Percentiles rank a stretch among this genome's conserved stretches.
Evolutionary conservation across 2,888 invertebrate species (phyloP).

Genomic region (Melinaea menophilus): DNA sequence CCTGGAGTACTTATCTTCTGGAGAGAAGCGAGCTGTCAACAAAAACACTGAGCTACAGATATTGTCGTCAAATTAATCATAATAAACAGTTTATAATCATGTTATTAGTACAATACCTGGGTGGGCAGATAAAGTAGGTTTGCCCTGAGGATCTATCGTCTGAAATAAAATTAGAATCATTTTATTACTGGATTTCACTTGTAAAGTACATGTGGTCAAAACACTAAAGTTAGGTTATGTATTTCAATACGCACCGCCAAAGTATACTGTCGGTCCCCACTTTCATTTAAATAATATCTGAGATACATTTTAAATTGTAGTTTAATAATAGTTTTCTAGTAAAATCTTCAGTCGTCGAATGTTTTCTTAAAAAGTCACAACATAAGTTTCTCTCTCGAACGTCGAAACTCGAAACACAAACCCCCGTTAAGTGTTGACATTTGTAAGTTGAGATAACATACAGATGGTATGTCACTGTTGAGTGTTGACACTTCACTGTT

Average conservation of each 20-base stretch:
- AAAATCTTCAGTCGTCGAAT: no score
- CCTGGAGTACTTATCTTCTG: constrained; percentile 95
- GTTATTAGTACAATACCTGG: constrained; percentile 76
- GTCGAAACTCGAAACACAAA: no score
- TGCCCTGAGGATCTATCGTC: constrained; percentile 87
- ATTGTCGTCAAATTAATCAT: neutral
- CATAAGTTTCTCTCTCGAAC: no score
- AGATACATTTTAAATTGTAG: constrained; percentile 59
- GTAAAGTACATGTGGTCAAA: constrained; percentile 4
- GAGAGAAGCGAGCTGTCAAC: constrained; percentile 92
- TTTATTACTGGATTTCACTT: neutral
- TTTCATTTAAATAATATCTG: constrained; percentile 81
- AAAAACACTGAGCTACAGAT: neutral
- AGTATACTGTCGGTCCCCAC: constrained; percentile 90
- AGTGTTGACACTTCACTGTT: no score
- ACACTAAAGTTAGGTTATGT: constrained; percentile 10
- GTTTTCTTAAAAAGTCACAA: no score
- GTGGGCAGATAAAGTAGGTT: constrained; percentile 92
- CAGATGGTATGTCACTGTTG: no score
- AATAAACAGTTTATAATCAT: neutral
- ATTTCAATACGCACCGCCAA: constrained; percentile 81
- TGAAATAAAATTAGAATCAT: constrained; percentile 62
- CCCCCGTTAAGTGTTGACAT: no score
- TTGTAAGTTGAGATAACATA: no score
- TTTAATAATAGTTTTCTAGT: neutral